Evolutionary conservation across 1,140 invertebrate genomes (phyloP), one percentile per base, ranked within the genome.

Genomic region (Pseudoatta argentina): DNA sequence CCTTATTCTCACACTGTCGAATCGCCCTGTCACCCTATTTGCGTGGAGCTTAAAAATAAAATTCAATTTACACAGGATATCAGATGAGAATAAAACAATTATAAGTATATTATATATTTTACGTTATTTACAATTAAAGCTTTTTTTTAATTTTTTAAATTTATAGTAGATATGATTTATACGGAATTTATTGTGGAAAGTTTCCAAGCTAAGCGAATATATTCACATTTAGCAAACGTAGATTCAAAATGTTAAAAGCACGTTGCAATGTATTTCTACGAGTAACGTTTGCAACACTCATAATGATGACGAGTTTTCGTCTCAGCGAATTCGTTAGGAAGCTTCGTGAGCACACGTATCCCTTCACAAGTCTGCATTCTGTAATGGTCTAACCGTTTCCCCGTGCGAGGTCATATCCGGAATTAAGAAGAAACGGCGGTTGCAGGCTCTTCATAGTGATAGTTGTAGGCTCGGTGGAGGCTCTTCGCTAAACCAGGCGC

Each of bases 361-460:
- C 44, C 57, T 53, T 14, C 66, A 34, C 53, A 59, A 89, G 78
- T 77, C 73, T 86, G 55, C 73, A 79, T 64, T 14, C 53, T 30
- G 79, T 12, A 71, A 72, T 75, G 57, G 63, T 72, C 86, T 75
- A 85, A 90, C 77, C 82, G 71, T 86, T 63, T 85, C 76, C 79
- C 85, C 48, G 34, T 61, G 85, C 79, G 71, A 89, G 89, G 87
- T 93, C 91, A 91, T 93, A 92, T 91, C 92, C 88, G 73, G 92
- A 92, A 94, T 93, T 94, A 93, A 94, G 93, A 92, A 91, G 92
- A 91, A 92, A 91, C 73, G 87, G 79, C 30, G 90, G 90, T 90
- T 91, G 89, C 87, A 91, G 34, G 75, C 87, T 88, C 90, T 91
- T 90, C 77, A 87, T 75, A 34, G 48, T 44, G 85, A 90, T 88